A percentile compares a stretch with the other conserved stretches of the same genome.
Conservation (phyloP, 2,888 invertebrate genomes). For the Pterostichus madidus region DNA sequence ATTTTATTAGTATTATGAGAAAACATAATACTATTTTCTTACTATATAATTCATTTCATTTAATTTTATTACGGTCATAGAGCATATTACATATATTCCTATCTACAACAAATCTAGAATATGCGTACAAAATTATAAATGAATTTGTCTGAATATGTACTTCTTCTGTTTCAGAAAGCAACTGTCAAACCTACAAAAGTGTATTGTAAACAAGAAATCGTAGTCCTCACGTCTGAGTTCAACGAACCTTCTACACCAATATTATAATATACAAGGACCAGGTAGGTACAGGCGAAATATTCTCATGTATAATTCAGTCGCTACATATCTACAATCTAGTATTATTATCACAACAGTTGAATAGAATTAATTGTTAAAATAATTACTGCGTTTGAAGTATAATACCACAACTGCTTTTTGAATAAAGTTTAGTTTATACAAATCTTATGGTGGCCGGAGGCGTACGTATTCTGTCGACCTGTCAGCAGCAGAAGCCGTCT, state of each 20-base stretch:
- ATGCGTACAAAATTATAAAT: background rate
- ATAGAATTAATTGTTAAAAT: constrained; percentile 29
- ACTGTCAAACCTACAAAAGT: constrained; percentile 27
- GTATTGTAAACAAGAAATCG: background rate
- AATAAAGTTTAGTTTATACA: constrained; percentile 8
- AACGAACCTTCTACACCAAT: background rate
- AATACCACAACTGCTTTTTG: background rate
- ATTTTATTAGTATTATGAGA: too few relatives aligned
- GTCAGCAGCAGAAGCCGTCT: constrained; percentile 26
- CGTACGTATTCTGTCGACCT: background rate
- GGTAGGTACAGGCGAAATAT: constrained; percentile 9
- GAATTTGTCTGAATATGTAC: background rate
- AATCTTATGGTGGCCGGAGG: background rate
- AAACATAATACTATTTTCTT: too few relatives aligned
- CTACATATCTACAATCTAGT: background rate
- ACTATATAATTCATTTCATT: too few relatives aligned
- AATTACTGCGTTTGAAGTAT: background rate
- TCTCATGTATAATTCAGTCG: background rate
- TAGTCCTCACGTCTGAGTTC: constrained; percentile 1
- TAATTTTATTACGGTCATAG: too few relatives aligned
- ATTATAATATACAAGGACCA: constrained; percentile 5
- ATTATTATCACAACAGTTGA: background rate
- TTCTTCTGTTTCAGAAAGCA: background rate
- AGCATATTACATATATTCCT: background rate
- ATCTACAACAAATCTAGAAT: background rate